A percentile compares a stretch with the other conserved stretches of the same genome.
phyloP scores from a whole-genome alignment of 1,140 invertebrate species.

The Pseudomyrmex pallidus region DNA sequence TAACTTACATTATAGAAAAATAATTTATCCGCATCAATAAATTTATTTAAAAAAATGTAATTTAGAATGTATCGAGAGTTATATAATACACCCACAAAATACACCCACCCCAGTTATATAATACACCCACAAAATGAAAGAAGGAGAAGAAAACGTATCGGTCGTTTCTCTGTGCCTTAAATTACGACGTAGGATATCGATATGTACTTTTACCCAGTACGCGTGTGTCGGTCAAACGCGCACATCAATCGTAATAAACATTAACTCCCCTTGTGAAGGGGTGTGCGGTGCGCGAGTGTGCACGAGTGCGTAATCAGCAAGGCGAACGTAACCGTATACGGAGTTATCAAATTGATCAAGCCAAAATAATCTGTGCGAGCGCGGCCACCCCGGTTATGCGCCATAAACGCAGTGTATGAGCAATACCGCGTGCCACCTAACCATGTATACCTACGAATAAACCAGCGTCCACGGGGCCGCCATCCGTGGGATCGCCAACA shows the following conservation, averaged over 20 bases:
- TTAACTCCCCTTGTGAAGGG: slow-evolving; percentile 42
- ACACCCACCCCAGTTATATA: too few relatives aligned
- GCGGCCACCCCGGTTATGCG: slow-evolving; percentile 82
- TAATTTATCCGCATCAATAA: not conserved
- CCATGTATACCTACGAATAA: slow-evolving; percentile 78
- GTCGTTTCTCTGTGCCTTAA: not conserved
- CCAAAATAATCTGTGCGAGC: slow-evolving; percentile 85
- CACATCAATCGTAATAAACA: slow-evolving; percentile 57
- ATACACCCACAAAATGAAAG: not conserved
- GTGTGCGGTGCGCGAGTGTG: not conserved
- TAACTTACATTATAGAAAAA: not conserved
- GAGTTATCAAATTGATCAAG: slow-evolving; percentile 86
- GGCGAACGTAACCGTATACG: slow-evolving; percentile 77
- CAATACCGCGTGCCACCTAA: slow-evolving; percentile 82
- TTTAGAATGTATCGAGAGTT: not conserved
- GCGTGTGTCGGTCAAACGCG: slow-evolving; percentile 1
- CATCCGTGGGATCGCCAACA: slow-evolving; percentile 70
- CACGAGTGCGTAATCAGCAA: slow-evolving; percentile 77
- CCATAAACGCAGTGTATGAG: slow-evolving; percentile 85
- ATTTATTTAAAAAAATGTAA: not conserved
- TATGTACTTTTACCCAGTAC: not conserved
- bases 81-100: not conserved
- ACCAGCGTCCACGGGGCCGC: slow-evolving; percentile 68
- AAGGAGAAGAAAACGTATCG: not conserved
- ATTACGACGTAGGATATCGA: not conserved